Percentiles rank a stretch among this genome's conserved stretches.
phyloP scores from a whole-genome alignment of 2,113 vertebrate species.

The Ellobius talpinus region DNA sequence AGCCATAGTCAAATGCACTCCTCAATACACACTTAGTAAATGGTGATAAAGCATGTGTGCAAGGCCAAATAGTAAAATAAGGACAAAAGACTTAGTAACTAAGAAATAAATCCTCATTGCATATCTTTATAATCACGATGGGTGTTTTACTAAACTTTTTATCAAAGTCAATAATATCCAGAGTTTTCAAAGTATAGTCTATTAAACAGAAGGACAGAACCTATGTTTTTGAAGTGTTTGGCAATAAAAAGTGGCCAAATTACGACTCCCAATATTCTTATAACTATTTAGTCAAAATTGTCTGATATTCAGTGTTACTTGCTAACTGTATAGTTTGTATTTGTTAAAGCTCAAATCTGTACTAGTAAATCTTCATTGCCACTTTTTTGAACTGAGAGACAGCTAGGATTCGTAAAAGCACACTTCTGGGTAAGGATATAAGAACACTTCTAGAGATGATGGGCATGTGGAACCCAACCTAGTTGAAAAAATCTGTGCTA shows the following conservation, averaged over 20 bases:
- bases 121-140: conserved; percentile 4
- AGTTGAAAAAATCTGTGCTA: background rate
- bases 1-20: background rate
- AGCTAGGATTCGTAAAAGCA: background rate
- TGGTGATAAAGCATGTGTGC: background rate
- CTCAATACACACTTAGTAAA: background rate
- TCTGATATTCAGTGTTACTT: background rate
- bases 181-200: conserved; percentile 13
- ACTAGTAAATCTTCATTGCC: background rate
- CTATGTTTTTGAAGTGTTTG: background rate
- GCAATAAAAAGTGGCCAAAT: conserved; percentile 41
- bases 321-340: background rate
- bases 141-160: conserved; percentile 4
- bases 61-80: conserved; percentile 19
- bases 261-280: background rate
- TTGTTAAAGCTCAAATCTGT: background rate
- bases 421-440: background rate
- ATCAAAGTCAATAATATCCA: background rate
- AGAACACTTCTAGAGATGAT: background rate
- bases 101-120: conserved; percentile 8
- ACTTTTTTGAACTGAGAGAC: background rate
- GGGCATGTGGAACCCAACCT: background rate
- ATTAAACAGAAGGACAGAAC: background rate
- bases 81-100: background rate
- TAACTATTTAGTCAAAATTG: background rate